Evolutionary conservation across 2,113 vertebrate species (phyloP).

Genomic region (Oncorhynchus gorbuscha): DNA sequence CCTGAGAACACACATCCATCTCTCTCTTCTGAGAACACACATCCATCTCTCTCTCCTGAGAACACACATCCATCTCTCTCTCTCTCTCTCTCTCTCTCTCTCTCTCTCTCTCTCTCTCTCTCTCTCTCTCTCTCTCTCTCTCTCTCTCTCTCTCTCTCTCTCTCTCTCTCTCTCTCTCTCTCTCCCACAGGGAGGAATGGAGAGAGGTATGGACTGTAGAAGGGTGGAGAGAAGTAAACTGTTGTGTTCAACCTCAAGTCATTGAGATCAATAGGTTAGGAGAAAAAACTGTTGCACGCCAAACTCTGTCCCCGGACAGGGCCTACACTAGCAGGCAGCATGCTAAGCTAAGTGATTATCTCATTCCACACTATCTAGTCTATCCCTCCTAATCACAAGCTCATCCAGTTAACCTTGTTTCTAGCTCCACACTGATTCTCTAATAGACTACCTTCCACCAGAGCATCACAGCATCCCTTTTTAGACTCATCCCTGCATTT

Average conservation of each 20-base stretch:
- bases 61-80: background rate
- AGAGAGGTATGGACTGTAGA: too few relatives aligned
- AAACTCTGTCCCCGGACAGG: conserved; percentile 40
- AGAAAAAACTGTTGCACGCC: too few relatives aligned
- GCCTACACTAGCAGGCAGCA: conserved; percentile 39
- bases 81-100: background rate
- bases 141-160: background rate
- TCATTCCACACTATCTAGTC: conserved; percentile 60
- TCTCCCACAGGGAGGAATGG: conserved; percentile 22
- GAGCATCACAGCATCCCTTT: conserved; percentile 9
- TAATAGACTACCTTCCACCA: conserved; percentile 59
- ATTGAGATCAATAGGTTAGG: too few relatives aligned
- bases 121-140: background rate
- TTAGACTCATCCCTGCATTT: background rate
- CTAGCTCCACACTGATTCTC: conserved; percentile 60
- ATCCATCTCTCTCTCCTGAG: too few relatives aligned
- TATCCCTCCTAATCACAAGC: conserved; percentile 43
- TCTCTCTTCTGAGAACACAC: too few relatives aligned
- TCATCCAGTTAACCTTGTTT: conserved; percentile 62
- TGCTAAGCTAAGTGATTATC: conserved; percentile 43
- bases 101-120: background rate
- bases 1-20: background rate
- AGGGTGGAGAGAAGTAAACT: conserved; percentile 18
- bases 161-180: too few relatives aligned
- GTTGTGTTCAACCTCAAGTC: too few relatives aligned